Base-by-base conservation (phyloP, 2,888 invertebrate genomes). In the Pantelozetes paolii region DNA sequence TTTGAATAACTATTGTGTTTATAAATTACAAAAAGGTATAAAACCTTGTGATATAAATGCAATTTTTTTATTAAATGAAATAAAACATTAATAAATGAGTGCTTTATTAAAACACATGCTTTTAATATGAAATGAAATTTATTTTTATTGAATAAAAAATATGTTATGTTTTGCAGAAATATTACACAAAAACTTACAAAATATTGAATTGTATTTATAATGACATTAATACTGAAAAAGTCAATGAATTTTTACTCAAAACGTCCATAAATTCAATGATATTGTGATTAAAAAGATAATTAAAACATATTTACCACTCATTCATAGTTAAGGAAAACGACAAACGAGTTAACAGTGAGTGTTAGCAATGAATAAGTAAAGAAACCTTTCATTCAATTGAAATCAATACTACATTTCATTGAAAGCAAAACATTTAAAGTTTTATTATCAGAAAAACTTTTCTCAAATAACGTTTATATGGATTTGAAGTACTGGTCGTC, bases 401-500 rank as follows among this genome's bases (percentile, higher is more conserved):
- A n/a, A n/a, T n/a, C n/a, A n/a, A n/a, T n/a, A n/a, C n/a, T n/a
- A 9, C 36, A 36, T 36, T 36, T 8, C 5, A 36, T 8, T 5
- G 9, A 36, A 36, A 36, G n/a, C n/a, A 36, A 36, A 36, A 36
- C 9, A 36, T 36, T 36, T 36, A 8, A 9, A 8, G 5, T 36
- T 36, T 36, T 8, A 8, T 36, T 9, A 36, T 8, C 36, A 36
- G 36, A 36, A 9, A 36, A 36, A 36, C 15, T 9, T 45, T 18
- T 45, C 45, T 45, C 45, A 15, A 45, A 9, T 45, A 45, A 15
- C 15, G 45, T 18, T 15, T 45, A 2, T 13, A 54, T 54, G 2
- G 20, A 54, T 54, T 54, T 54, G 18, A 32, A 62, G 30, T 62
- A 32, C n/a, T 30, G 59, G 32, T 62, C n/a, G 59, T 62, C 2